phyloP scores from a whole-genome alignment of 2,797 vertebrate species.

The Fistularia tabacaria region DNA sequence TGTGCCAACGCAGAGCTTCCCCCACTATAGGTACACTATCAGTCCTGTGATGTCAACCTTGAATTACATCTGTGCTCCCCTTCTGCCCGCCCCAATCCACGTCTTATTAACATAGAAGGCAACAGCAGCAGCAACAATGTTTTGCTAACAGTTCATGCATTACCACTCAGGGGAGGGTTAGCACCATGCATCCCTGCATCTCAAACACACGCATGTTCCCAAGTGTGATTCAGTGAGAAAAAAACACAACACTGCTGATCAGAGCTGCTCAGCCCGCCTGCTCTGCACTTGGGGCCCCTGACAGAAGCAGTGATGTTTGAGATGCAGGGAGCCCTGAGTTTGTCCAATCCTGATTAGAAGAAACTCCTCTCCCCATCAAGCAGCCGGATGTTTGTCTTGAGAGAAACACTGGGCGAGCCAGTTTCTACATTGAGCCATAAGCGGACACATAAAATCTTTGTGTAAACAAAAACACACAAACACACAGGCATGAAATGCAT shows the following conservation, averaged over 20 bases:
- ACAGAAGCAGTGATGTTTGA: constrained; percentile 66
- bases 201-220: constrained; percentile 63
- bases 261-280: constrained; percentile 64
- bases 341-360: constrained; percentile 74
- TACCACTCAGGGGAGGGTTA: constrained; percentile 75
- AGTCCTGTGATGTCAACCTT: constrained; percentile 65
- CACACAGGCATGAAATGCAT: constrained; percentile 8
- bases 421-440: constrained; percentile 18
- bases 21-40: constrained; percentile 46
- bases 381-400: constrained; percentile 50
- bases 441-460: constrained; percentile 24
- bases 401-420: too few relatives aligned
- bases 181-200: constrained; percentile 73
- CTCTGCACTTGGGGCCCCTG: constrained; percentile 58
- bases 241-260: constrained; percentile 68
- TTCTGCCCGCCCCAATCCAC: constrained; percentile 33
- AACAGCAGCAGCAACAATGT: constrained; percentile 70
- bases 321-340: constrained; percentile 57
- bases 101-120: constrained; percentile 74
- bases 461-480: constrained; percentile 21
- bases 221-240: constrained; percentile 53
- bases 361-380: constrained; percentile 49
- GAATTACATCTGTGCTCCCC: constrained; percentile 65
- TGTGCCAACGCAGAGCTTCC: constrained; percentile 36
- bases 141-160: constrained; percentile 79